phyloP scores from a whole-genome alignment of 23 tunicate species.

The Ciona savignyi region DNA sequence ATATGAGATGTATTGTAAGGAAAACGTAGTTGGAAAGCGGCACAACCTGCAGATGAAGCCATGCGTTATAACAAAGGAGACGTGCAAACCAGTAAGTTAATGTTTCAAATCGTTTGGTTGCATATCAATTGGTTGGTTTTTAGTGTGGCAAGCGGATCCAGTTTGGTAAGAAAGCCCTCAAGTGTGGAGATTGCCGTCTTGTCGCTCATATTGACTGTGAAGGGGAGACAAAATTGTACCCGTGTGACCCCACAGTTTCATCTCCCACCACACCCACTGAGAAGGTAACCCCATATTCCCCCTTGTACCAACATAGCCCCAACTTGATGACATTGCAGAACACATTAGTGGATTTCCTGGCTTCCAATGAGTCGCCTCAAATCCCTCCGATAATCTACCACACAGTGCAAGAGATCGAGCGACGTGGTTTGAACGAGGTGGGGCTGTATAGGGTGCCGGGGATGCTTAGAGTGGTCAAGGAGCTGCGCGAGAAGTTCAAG shows the following conservation, averaged over 20 bases:
- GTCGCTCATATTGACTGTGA: conserved; percentile 78
- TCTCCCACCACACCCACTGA: conserved; percentile 33
- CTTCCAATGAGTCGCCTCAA: conserved; percentile 52
- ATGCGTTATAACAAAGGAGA: conserved; percentile 86
- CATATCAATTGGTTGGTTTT: not conserved
- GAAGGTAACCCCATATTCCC: conserved; percentile 31
- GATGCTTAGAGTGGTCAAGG: conserved; percentile 54
- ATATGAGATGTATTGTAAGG: not conserved
- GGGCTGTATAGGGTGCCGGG: conserved; percentile 81
- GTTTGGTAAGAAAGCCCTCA: conserved; percentile 74
- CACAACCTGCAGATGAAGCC: conserved; percentile 69
- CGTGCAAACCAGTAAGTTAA: conserved; percentile 63
- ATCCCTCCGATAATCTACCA: conserved; percentile 85
- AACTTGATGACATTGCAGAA: too few relatives aligned
- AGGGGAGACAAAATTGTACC: conserved; percentile 6
- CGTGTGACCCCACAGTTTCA: conserved; percentile 34
- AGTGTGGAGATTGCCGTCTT: conserved; percentile 71
- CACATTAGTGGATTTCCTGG: conserved; percentile 40
- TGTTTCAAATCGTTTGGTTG: too few relatives aligned
- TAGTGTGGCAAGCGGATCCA: conserved; percentile 79
- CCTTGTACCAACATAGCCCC: too few relatives aligned
- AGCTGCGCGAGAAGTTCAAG: conserved; percentile 65
- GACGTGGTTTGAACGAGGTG: conserved; percentile 59
- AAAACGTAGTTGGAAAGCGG: conserved; percentile 12
- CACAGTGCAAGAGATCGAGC: conserved; percentile 85